Evolutionary conservation across 2,888 invertebrate species (phyloP).

Genomic region (Dasypogon diadema): DNA sequence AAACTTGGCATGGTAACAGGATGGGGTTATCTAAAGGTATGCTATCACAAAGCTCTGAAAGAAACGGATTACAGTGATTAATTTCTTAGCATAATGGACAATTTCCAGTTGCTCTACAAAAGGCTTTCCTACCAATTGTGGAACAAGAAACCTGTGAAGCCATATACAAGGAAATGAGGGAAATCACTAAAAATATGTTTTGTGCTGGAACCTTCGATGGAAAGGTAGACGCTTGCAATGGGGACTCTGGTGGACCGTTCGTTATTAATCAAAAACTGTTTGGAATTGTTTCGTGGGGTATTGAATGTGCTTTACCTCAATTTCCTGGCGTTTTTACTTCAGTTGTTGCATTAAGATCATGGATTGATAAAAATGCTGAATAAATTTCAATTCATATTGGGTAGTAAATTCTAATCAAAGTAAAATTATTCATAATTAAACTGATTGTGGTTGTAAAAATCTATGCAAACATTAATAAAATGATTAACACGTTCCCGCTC

Average conservation of each 20-base stretch:
- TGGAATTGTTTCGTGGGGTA: conserved; percentile 54
- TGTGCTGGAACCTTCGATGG: conserved; percentile 54
- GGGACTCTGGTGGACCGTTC: conserved; percentile 55
- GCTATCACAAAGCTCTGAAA: no score
- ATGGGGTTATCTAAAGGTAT: conserved; percentile 52
- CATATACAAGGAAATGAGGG: conserved; percentile 24
- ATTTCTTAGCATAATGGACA: conserved; percentile 39
- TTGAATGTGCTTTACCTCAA: conserved; percentile 49
- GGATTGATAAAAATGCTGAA: conserved; percentile 54
- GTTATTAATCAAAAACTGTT: conserved; percentile 41
- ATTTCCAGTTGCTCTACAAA: conserved; percentile 47
- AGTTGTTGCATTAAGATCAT: conserved; percentile 28
- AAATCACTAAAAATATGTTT: conserved; percentile 51
- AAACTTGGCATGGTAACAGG: conserved; percentile 46
- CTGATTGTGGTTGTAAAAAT: no score
- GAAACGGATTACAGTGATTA: no score
- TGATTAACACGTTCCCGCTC: no score
- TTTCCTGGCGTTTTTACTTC: conserved; percentile 53
- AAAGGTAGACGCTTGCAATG: conserved; percentile 53
- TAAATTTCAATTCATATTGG: no score
- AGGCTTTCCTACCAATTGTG: conserved; percentile 39
- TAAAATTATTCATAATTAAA: no score
- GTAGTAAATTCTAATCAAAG: no score
- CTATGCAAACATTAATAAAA: no score
- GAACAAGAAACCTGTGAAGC: conserved; percentile 28